Percentiles rank a stretch among this genome's conserved stretches.
These are phyloP conservation scores for Meteorus sp. DNA, from an alignment of 1,140 invertebrate genomes.

Conservation along the genomic window DNA sequence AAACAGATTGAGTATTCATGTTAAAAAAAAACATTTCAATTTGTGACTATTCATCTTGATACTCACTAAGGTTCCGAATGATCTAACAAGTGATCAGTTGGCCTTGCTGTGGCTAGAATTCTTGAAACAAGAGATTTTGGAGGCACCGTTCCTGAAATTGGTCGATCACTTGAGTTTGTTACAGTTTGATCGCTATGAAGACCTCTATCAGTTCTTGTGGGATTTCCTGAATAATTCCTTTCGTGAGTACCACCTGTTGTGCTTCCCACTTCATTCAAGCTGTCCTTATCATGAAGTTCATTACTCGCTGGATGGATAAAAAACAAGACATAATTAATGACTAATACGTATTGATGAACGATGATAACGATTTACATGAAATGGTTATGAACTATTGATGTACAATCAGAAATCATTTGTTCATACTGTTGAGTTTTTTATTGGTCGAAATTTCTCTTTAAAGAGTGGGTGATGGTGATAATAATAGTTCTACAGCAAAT, in stretches of 20 bases:
- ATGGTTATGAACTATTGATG: too few species aligned
- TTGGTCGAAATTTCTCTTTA: too few species aligned
- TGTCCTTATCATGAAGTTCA: constrained; percentile 60
- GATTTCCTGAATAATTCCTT: constrained; percentile 39
- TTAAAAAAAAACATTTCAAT: too few species aligned
- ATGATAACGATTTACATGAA: too few species aligned
- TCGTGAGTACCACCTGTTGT: constrained; percentile 48
- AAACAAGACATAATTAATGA: too few species aligned
- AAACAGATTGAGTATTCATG: too few species aligned
- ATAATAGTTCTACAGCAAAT: not conserved
- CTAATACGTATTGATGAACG: too few species aligned
- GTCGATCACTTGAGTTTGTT: constrained; percentile 14
- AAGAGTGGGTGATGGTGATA: not conserved
- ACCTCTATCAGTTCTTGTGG: constrained; percentile 38
- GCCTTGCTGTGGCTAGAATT: constrained; percentile 44
- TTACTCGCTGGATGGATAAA: constrained; percentile 50
- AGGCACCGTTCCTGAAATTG: constrained; percentile 32
- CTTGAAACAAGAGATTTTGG: constrained; percentile 48
- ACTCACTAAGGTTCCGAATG: constrained; percentile 51
- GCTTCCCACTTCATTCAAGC: constrained; percentile 57
- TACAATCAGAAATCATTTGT: too few species aligned
- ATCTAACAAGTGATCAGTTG: constrained; percentile 43
- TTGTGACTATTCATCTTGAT: too few species aligned
- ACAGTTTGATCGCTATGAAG: constrained; percentile 14
- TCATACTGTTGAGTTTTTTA: too few species aligned